A percentile compares a stretch with the other conserved stretches of the same genome.
Evolutionary conservation across 2,888 invertebrate genomes (phyloP).

Genomic region (Aphidius colemani): DNA sequence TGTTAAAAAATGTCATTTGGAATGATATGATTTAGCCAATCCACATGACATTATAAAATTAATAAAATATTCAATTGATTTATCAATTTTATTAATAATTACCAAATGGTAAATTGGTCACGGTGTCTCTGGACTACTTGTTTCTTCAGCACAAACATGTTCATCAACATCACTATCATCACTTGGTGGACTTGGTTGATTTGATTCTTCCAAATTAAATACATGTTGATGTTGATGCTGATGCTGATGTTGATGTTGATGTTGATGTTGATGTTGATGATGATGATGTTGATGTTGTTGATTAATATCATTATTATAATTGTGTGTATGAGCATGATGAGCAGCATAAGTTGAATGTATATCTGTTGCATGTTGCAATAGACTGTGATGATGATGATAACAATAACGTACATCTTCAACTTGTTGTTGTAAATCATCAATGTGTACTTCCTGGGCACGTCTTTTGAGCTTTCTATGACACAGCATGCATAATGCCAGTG

Average conservation of each 20-base stretch:
- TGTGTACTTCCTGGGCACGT: slow-evolving; percentile 45
- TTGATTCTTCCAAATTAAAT: slow-evolving; percentile 21
- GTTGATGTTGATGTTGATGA: too few species aligned
- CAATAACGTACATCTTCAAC: slow-evolving; percentile 48
- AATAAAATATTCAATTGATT: slow-evolving; percentile 1
- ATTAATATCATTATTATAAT: slow-evolving; percentile 26
- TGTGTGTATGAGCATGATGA: slow-evolving; percentile 40
- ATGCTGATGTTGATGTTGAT: too few species aligned
- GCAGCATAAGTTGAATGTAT: slow-evolving; percentile 30
- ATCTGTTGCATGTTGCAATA: slow-evolving; percentile 43
- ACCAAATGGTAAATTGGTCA: slow-evolving; percentile 38
- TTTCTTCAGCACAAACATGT: slow-evolving; percentile 41
- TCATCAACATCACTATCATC: slow-evolving; percentile 40
- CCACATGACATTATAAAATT: too few species aligned
- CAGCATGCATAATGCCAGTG: slow-evolving; percentile 62
- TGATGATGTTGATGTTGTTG: slow-evolving; percentile 30
- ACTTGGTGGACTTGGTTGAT: slow-evolving; percentile 50
- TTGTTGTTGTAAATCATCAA: slow-evolving; percentile 42
- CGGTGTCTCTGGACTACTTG: slow-evolving; percentile 52
- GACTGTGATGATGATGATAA: slow-evolving; percentile 39
- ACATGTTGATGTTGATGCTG: too few species aligned
- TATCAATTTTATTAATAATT: background rate
- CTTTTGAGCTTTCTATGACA: slow-evolving; percentile 63
- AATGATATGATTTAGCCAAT: too few species aligned
- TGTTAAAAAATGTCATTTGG: too few species aligned